These are phyloP conservation scores for Sitophilus oryzae DNA, from an alignment of 1,140 invertebrate genomes.

Conservation along the genomic window DNA sequence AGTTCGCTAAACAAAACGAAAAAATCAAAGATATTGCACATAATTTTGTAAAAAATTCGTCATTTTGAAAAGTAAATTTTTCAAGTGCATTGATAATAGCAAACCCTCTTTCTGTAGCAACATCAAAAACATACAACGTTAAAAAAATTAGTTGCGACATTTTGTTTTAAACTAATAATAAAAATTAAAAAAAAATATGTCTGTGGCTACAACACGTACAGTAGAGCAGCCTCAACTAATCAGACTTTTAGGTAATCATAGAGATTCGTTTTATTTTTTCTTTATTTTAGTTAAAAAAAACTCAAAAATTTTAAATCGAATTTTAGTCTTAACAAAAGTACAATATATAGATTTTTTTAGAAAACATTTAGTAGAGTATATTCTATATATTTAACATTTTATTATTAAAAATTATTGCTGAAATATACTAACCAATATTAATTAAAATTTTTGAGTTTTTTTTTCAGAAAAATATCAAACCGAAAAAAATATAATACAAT, in stretches of 20 bases:
- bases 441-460: neutral
- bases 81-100: too few species aligned
- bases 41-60: constrained; percentile 4
- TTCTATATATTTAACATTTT: neutral
- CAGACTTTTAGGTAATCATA: constrained; percentile 23
- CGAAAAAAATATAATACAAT: too few species aligned
- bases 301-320: neutral
- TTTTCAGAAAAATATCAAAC: too few species aligned
- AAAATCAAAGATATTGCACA: constrained; percentile 15
- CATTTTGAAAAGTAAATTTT: too few species aligned
- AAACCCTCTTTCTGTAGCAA: too few species aligned
- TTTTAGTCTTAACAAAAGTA: too few species aligned
- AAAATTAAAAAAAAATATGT: constrained; percentile 1
- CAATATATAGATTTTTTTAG: neutral
- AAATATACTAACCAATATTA: neutral
- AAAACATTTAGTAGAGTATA: neutral
- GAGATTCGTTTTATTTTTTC: constrained; percentile 1
- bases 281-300: constrained; percentile 1
- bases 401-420: neutral
- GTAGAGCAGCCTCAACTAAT: constrained; percentile 27
- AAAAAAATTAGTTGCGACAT: constrained; percentile 1
- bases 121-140: too few species aligned
- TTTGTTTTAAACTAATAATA: neutral
- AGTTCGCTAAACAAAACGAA: too few species aligned
- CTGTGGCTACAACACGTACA: constrained; percentile 11